phyloP scores from a whole-genome alignment of 2,113 vertebrate genomes.

The Gnathonemus echidnorhynchus region DNA sequence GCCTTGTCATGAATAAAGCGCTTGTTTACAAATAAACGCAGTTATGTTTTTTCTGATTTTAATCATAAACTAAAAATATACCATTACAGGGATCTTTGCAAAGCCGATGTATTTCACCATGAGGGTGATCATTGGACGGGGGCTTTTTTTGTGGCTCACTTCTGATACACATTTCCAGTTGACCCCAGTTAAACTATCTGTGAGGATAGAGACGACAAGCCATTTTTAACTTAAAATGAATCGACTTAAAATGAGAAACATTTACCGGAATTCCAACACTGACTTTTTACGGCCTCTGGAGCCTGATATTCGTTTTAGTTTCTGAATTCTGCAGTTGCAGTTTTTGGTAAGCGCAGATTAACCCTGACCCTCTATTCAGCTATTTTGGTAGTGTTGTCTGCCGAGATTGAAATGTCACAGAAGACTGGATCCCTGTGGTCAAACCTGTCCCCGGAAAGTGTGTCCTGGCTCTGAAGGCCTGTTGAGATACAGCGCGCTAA shows the following conservation, averaged over 20 bases:
- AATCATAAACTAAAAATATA: background rate
- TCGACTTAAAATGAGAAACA: background rate
- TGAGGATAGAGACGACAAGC: background rate
- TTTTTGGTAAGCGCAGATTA: background rate
- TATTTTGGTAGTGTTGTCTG: background rate
- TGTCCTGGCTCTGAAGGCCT: background rate
- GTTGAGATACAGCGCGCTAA: background rate
- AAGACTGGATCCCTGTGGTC: conserved; percentile 2
- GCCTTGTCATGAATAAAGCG: background rate
- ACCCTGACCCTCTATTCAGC: background rate
- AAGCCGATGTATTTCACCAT: background rate
- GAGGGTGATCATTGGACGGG: background rate
- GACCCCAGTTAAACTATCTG: background rate
- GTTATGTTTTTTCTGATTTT: too few species aligned
- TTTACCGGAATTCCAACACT: background rate
- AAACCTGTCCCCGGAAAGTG: background rate
- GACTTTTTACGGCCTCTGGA: background rate
- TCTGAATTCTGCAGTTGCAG: background rate
- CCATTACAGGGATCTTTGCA: background rate
- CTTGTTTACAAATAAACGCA: background rate
- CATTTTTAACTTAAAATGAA: background rate
- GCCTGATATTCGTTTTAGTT: background rate
- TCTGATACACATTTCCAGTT: background rate
- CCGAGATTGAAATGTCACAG: background rate
- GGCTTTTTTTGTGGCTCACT: background rate